These are phyloP conservation scores for Urocolius indicus DNA, from an alignment of 2,113 vertebrate species.

Conservation along the genomic window DNA sequence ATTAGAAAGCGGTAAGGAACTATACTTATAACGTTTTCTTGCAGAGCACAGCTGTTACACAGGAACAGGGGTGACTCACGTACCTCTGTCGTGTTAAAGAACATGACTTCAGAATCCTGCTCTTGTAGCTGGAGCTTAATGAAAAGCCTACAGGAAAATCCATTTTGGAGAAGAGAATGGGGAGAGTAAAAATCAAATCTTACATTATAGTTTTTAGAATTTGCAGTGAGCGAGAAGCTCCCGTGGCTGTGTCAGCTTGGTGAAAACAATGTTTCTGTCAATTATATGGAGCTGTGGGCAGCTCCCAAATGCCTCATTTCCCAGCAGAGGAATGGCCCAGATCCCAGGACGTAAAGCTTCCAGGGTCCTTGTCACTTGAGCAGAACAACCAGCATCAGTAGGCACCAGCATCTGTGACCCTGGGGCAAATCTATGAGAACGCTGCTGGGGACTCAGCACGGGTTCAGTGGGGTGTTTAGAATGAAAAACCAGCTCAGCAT, in stretches of 20 bases:
- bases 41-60: not conserved
- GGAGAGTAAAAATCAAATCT: not conserved
- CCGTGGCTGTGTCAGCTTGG: not conserved
- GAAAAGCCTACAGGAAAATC: not conserved
- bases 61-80: not conserved
- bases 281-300: not conserved
- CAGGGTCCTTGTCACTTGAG: conserved; percentile 16
- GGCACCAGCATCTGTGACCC: not conserved
- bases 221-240: not conserved
- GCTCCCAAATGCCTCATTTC: conserved; percentile 9
- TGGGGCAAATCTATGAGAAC: not conserved
- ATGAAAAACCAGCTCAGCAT: conserved; percentile 6
- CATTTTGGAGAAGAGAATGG: not conserved
- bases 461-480: not conserved
- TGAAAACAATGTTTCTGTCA: conserved; percentile 7
- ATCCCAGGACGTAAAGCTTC: conserved; percentile 14
- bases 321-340: conserved; percentile 24
- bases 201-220: not conserved
- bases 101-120: not conserved
- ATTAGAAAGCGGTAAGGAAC: not conserved
- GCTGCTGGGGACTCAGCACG: not conserved
- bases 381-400: not conserved
- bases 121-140: not conserved
- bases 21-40: not conserved
- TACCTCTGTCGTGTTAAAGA: not conserved